phyloP scores from a whole-genome alignment of 2,888 invertebrate species.

The Agrotis segetum region DNA sequence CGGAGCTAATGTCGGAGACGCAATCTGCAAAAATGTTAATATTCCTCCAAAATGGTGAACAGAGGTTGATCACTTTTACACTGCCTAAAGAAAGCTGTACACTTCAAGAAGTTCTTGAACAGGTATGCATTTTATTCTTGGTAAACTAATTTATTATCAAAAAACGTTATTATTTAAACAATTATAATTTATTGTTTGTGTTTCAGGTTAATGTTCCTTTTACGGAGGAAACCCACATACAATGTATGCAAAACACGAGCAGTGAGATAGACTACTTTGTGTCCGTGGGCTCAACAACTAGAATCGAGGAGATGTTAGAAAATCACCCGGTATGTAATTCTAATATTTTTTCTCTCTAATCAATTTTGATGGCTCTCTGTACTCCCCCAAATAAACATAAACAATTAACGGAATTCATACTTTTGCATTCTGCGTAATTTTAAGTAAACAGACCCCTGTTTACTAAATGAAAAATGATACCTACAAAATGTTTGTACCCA shows the following conservation, averaged over 20 bases:
- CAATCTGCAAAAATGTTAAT: slow-evolving; percentile 95
- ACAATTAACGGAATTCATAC: too few species aligned
- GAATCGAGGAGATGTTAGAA: slow-evolving; percentile 89
- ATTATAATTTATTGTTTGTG: neutral
- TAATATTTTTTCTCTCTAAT: neutral
- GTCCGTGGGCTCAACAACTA: slow-evolving; percentile 92
- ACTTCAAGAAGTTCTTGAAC: slow-evolving; percentile 95
- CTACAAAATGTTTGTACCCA: too few species aligned
- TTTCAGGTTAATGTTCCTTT: slow-evolving; percentile 93
- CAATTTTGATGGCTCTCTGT: too few species aligned
- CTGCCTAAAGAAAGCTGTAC: slow-evolving; percentile 96
- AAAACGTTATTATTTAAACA: neutral
- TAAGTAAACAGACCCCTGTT: too few species aligned
- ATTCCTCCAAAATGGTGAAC: slow-evolving; percentile 94
- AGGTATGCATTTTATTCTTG: slow-evolving; percentile 85
- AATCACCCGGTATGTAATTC: slow-evolving; percentile 84
- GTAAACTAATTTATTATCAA: neutral
- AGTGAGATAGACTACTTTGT: slow-evolving; percentile 95
- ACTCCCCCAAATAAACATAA: too few species aligned
- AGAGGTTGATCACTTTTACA: slow-evolving; percentile 95
- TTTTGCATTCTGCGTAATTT: too few species aligned
- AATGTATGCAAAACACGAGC: slow-evolving; percentile 93
- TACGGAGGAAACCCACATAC: slow-evolving; percentile 93
- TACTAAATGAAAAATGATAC: too few species aligned
- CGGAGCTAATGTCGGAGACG: slow-evolving; percentile 88